Conservation (phyloP, 1,140 invertebrate genomes). For the Xylocopa sonorina region DNA sequence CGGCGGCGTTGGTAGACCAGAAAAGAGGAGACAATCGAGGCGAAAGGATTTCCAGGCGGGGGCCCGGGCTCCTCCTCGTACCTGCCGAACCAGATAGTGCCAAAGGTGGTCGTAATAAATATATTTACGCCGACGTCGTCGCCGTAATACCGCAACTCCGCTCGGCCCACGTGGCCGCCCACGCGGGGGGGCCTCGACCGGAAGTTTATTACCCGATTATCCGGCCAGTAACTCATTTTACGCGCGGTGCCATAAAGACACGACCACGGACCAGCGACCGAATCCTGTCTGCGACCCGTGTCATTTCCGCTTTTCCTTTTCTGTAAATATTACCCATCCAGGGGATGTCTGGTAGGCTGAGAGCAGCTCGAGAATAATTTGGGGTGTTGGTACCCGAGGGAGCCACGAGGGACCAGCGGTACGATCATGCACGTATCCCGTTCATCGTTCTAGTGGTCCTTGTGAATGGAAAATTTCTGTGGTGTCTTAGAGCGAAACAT, state of each 20-base stretch:
- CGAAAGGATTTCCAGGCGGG: not conserved
- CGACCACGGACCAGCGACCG: not conserved
- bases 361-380: too few relatives aligned
- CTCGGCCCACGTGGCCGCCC: slow-evolving; percentile 23
- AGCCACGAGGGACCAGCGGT: too few relatives aligned
- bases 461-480: too few relatives aligned
- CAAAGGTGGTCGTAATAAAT: slow-evolving; percentile 47
- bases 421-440: too few relatives aligned
- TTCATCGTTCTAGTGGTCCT: too few relatives aligned
- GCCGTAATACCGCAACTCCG: slow-evolving; percentile 28
- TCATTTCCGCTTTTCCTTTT: not conserved
- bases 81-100: not conserved
- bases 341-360: too few relatives aligned
- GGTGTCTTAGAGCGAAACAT: too few relatives aligned
- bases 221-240: slow-evolving; percentile 54
- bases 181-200: slow-evolving; percentile 18
- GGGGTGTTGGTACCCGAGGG: too few relatives aligned
- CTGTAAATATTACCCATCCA: too few relatives aligned
- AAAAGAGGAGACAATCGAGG: not conserved
- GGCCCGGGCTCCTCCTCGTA: not conserved
- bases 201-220: slow-evolving; percentile 62
- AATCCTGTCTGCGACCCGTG: not conserved
- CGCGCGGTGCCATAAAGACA: slow-evolving; percentile 38
- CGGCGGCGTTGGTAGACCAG: not conserved
- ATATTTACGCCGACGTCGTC: slow-evolving; percentile 44